These are phyloP conservation scores for Sceloporus tristichus DNA, from an alignment of 2,113 vertebrate species.

Conservation along the genomic window DNA sequence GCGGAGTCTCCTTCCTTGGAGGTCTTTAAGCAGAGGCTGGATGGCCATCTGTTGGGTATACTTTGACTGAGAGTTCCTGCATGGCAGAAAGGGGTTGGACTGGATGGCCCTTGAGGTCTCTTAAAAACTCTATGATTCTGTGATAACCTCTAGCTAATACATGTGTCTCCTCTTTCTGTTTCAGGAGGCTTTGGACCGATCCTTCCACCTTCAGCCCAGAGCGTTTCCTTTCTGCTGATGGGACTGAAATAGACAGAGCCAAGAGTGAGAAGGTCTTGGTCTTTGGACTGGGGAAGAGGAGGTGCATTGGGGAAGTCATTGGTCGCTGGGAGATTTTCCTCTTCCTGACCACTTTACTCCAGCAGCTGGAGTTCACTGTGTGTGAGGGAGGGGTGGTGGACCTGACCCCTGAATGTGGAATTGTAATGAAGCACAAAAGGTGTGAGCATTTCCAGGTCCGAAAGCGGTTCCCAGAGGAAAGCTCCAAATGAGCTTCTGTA, in stretches of 20 bases:
- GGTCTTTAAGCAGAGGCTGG: too few relatives aligned
- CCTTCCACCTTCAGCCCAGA: conserved; percentile 86
- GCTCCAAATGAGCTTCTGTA: too few relatives aligned
- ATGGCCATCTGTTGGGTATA: too few relatives aligned
- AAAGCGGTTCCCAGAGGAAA: too few relatives aligned
- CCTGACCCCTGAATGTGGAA: too few relatives aligned
- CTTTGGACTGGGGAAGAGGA: conserved; percentile 90
- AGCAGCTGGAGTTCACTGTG: conserved; percentile 82
- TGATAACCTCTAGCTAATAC: not conserved
- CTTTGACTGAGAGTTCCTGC: too few relatives aligned
- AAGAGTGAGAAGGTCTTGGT: conserved; percentile 84
- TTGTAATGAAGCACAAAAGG: too few relatives aligned
- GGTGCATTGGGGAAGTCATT: conserved; percentile 78
- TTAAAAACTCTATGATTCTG: not conserved
- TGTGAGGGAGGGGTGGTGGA: conserved; percentile 54
- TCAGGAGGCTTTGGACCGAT: conserved; percentile 89
- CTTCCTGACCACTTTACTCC: conserved; percentile 88
- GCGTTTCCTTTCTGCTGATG: conserved; percentile 81
- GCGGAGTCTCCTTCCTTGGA: too few relatives aligned
- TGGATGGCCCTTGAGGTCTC: too few relatives aligned
- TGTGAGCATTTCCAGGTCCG: too few relatives aligned
- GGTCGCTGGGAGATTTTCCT: conserved; percentile 89
- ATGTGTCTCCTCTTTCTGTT: not conserved
- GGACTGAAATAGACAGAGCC: conserved; percentile 75
- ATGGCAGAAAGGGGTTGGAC: too few relatives aligned